Base-by-base conservation (phyloP, 1,140 invertebrate genomes). In the Drosophila auraria region DNA sequence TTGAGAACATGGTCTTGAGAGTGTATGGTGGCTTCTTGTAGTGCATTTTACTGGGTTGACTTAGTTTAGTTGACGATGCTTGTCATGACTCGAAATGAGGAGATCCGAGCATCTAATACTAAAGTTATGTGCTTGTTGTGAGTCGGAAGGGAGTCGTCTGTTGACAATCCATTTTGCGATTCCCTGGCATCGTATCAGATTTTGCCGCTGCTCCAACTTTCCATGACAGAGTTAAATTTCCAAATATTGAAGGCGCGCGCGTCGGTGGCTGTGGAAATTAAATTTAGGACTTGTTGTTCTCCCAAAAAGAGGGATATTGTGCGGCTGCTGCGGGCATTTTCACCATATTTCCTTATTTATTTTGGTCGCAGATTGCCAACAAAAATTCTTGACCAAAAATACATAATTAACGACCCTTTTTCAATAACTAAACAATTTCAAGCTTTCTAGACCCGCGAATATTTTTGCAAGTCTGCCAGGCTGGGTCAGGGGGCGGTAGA, bases 401-500 rank as follows among this genome's bases (percentile, higher is more conserved):
- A 45, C 38, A 74, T 80, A 80, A 80, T 68, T 78, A 78, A 78
- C 74, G 57, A 77, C 75, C 58, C 58, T 62, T 51, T 40, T 62
- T 54, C 61, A 82, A 73, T 68, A 78, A 73, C 66, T 63, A 66
- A 84, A 71, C 73, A 81, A 87, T 77, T 80, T 77, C 23, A 53
- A 40, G 68, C 57, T 69, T 69, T 30, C 50, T 23, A 47, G 15
- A 17, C 45, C 56, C 47, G 60, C 56, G 59, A 79, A 69, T 72
- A 66, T 78, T 78, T 71, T 65, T 57, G 47, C 63, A 53, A 57
- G 54, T 45, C 70, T 58, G 53, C 56, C 20, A 38, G 53, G 53
- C 33, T 11, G 20, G 45, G 11, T 25, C 51, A 23, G 14, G 33
- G 38, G 8, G 45, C 25, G n/a, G 8, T 11, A 17, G 8, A 15